phyloP scores from a whole-genome alignment of 2,113 vertebrate genomes.

The Piprites chloris region DNA sequence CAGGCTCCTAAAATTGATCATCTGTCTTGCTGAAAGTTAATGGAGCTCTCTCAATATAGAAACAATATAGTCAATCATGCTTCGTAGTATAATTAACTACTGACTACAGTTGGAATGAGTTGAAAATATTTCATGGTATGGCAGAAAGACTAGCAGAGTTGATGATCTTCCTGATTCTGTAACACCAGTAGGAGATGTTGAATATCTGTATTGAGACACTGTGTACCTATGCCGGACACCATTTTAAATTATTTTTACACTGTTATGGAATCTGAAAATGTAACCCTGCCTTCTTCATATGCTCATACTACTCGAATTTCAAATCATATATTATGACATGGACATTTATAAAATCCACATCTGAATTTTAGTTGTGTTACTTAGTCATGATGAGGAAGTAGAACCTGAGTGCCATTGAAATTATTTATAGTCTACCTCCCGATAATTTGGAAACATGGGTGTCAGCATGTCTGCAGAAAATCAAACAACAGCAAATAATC shows the following conservation, averaged over 20 bases:
- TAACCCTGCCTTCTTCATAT: neutral
- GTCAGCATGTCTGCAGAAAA: neutral
- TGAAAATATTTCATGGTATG: conserved; percentile 10
- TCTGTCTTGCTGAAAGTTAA: conserved; percentile 59
- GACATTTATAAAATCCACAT: neutral
- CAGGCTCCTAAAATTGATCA: conserved; percentile 51
- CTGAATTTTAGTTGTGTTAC: neutral
- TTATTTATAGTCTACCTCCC: neutral
- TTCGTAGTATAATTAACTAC: conserved; percentile 37
- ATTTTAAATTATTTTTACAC: neutral
- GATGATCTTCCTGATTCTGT: neutral
- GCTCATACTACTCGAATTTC: neutral
- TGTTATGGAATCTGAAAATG: neutral
- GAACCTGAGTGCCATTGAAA: neutral
- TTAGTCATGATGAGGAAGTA: neutral
- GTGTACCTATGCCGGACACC: neutral
- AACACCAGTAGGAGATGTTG: neutral
- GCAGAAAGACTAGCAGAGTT: neutral
- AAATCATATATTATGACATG: neutral
- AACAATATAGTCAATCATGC: conserved; percentile 55
- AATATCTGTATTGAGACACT: neutral
- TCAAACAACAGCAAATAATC: neutral
- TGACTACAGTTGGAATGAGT: conserved; percentile 26
- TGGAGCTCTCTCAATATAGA: conserved; percentile 59
- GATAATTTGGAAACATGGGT: neutral